Conservation (phyloP, 2,797 vertebrate genomes). For the Xerus rutilus region DNA sequence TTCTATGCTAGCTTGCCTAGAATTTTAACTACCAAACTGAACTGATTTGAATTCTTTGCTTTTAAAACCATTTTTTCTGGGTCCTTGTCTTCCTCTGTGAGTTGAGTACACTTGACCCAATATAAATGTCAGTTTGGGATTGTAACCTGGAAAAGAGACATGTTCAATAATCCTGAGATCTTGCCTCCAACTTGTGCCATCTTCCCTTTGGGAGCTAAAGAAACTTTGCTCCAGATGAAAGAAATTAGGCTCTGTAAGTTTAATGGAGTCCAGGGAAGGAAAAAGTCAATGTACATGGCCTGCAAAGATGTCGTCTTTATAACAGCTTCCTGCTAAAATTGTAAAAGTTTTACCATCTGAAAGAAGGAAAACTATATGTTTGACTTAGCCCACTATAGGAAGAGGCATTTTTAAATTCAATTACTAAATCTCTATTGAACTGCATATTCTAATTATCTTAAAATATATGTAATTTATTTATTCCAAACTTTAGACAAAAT, state of each 20-base stretch:
- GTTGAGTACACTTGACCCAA: constrained; percentile 46
- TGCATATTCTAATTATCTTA: background rate
- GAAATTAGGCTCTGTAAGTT: constrained; percentile 34
- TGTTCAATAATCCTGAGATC: background rate
- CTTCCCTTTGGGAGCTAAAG: constrained; percentile 37
- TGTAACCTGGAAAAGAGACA: constrained; percentile 17
- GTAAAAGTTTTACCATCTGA: constrained; percentile 17
- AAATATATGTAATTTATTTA: background rate
- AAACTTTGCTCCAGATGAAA: constrained; percentile 60
- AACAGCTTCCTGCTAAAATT: background rate
- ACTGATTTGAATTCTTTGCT: constrained; percentile 37
- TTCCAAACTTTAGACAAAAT: constrained; percentile 21
- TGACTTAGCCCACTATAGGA: background rate
- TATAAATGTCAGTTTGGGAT: constrained; percentile 31
- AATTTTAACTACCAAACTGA: constrained; percentile 58
- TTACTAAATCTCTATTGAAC: constrained; percentile 19
- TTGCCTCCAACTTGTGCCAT: constrained; percentile 19
- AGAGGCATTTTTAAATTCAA: background rate
- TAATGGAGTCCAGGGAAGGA: background rate
- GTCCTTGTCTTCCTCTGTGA: constrained; percentile 47
- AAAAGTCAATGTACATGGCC: background rate
- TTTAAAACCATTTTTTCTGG: constrained; percentile 17
- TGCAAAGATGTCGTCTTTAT: background rate
- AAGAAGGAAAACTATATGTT: constrained; percentile 10
- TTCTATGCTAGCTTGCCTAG: constrained; percentile 7